phyloP scores from a whole-genome alignment of 2,113 vertebrate genomes.

The Nyctibius bracteatus region DNA sequence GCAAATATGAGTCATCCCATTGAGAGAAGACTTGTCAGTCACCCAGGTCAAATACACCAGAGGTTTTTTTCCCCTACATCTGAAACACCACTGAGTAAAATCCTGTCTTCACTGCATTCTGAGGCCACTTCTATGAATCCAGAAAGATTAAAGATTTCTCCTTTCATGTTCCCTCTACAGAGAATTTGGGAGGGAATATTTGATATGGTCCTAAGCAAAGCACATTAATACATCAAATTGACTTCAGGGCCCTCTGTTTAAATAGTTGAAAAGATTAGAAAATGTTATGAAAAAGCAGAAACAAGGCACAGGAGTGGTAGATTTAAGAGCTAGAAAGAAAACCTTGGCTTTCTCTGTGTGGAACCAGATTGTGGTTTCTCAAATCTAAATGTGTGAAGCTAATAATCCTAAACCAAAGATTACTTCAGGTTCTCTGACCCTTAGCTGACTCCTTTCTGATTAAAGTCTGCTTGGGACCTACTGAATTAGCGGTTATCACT shows the following conservation, averaged over 20 bases:
- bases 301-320: neutral
- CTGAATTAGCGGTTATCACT: neutral
- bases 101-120: neutral
- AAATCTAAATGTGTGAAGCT: neutral
- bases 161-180: neutral
- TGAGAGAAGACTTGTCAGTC: neutral
- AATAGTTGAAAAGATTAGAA: neutral
- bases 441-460: neutral
- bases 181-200: neutral
- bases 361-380: neutral
- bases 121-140: neutral
- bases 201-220: neutral
- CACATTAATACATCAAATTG: neutral
- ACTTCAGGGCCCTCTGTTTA: neutral
- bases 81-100: neutral
- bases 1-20: constrained; percentile 11
- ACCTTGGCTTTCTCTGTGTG: neutral
- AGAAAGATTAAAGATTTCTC: neutral
- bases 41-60: neutral
- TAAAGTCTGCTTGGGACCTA: neutral
- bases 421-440: neutral
- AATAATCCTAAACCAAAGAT: neutral
- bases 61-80: neutral
- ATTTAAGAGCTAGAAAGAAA: neutral
- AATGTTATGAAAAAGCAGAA: neutral